A percentile compares a stretch with the other conserved stretches of the same genome.
Conservation (phyloP, 2,797 vertebrate genomes). For the Hylomyscus alleni region DNA sequence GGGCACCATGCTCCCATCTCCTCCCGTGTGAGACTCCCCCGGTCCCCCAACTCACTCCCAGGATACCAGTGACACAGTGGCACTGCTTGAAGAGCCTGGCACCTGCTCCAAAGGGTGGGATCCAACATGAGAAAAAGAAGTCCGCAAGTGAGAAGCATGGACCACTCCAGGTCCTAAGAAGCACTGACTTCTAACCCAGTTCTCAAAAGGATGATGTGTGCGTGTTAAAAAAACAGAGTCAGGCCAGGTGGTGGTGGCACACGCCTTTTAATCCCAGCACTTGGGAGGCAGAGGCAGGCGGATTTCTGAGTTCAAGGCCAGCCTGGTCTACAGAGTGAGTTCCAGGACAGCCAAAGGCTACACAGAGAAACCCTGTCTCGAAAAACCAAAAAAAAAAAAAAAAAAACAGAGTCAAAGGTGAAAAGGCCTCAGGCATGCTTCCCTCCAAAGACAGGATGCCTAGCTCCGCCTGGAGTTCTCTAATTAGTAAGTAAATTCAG, state of each 20-base stretch:
- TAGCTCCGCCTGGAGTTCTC: not conserved
- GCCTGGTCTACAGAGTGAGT: no score
- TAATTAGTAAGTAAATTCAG: not conserved
- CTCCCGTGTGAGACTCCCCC: not conserved
- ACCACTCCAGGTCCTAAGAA: not conserved
- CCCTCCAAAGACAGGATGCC: not conserved
- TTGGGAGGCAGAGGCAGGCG: no score
- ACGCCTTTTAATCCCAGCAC: no score
- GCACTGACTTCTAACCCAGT: not conserved
- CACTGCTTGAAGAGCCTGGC: not conserved
- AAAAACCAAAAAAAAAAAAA: no score
- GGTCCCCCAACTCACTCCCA: not conserved
- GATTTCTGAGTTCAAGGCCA: no score
- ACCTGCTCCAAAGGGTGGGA: not conserved
- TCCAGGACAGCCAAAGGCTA: no score
- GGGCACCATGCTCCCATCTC: not conserved
- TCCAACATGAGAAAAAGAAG: not conserved
- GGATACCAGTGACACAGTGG: not conserved
- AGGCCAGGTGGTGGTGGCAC: no score
- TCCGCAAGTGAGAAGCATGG: rapidly evolving
- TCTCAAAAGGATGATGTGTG: not conserved
- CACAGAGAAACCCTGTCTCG: no score
- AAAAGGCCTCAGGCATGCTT: not conserved
- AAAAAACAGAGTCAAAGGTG: not conserved
- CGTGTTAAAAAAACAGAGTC: not conserved